Base-by-base conservation (phyloP, 2,888 invertebrate species). In the Abrostola triplasia region DNA sequence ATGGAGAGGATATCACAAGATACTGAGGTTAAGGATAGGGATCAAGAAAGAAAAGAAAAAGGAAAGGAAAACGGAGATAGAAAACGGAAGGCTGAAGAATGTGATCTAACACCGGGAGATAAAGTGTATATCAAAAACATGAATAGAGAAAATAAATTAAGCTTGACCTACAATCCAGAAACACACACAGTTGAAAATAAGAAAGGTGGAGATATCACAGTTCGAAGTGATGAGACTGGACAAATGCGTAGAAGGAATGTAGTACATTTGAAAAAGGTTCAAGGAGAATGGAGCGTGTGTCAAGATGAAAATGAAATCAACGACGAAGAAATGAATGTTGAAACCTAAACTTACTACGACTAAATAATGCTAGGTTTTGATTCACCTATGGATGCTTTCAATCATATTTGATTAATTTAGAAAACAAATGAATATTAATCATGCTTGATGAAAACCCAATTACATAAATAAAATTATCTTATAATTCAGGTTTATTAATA, bases 11-110 rank as follows among this genome's bases (percentile, higher is more conserved):
- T 36, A 4, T 13, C 12, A 58, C n/a, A 41, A 7, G 71, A 77
- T 44, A 0, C 6, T 9, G 79, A 79, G 12, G 42, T 68, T 6
- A 73, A 64, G 50, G 79, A 80, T 38, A 66, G 41, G 48, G 77
- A 79, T 47, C 56, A 59, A 36, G 47, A 61, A 59, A 42, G 24
- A 42, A 82, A 80, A 55, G 69, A 68, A 55, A 59, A 61, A 70
- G 77, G 76, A 49, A 72, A 62, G 51, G 77, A 52, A 38, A 64
- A 59, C 41, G 60, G 8, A 36, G 68, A 75, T 36, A 52, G 13
- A 12, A 73, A 67, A 57, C 52, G 74, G 12, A 53, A 53, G 51
- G 68, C 70, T 7, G 24, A 5, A 44, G 58, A 67, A 1, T n/a
- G 4, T 8, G 48, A 67, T 9, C n/a, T 70, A 38, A 13, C 36